Evolutionary conservation across 2,888 invertebrate species (phyloP).

Genomic region (Gerris lacustris): DNA sequence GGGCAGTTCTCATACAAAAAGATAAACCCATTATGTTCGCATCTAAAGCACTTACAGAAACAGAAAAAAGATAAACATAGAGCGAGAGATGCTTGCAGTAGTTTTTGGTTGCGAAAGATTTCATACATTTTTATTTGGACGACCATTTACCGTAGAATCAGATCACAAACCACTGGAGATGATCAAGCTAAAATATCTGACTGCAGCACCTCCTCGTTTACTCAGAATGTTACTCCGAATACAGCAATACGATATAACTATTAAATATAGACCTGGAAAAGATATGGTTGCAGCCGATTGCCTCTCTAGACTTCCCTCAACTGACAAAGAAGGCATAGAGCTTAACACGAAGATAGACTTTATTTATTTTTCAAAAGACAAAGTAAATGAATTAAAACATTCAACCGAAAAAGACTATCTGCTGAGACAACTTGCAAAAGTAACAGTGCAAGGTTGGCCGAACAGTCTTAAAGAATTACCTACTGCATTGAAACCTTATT

Average conservation of each 20-base stretch:
- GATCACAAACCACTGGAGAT: slow-evolving; percentile 34
- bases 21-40: slow-evolving; percentile 34
- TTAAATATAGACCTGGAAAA: slow-evolving; percentile 15
- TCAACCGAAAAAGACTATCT: neutral
- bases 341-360: neutral
- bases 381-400: neutral
- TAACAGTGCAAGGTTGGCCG: neutral
- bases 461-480: neutral
- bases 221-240: slow-evolving; percentile 19
- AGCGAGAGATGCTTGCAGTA: slow-evolving; percentile 33
- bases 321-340: neutral
- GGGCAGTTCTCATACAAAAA: slow-evolving; percentile 30
- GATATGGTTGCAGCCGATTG: neutral
- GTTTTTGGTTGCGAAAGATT: slow-evolving; percentile 33
- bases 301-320: neutral
- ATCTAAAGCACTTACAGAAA: slow-evolving; percentile 31
- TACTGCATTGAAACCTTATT: neutral
- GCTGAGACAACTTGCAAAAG: neutral
- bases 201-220: slow-evolving; percentile 18
- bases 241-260: slow-evolving; percentile 12
- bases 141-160: slow-evolving; percentile 28
- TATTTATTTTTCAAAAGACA: neutral
- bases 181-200: slow-evolving; percentile 27
- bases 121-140: slow-evolving; percentile 33
- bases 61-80: slow-evolving; percentile 32